phyloP scores from a whole-genome alignment of 2,113 vertebrate species.

The Rhodinocichla rosea region DNA sequence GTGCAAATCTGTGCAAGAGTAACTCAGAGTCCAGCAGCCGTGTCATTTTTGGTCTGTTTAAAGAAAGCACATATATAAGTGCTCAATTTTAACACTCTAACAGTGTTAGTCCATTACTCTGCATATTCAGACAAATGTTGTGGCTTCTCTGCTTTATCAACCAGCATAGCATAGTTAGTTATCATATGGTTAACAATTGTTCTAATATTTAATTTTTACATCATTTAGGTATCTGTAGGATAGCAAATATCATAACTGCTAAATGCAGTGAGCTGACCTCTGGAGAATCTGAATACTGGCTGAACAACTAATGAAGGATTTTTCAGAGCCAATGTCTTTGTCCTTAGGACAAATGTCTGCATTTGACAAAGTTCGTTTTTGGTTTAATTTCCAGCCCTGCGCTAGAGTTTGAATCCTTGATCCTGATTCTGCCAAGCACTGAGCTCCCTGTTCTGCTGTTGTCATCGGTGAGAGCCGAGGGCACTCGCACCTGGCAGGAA shows the following conservation, averaged over 20 bases:
- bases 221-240: neutral
- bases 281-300: neutral
- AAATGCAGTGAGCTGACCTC: neutral
- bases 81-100: neutral
- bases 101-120: neutral
- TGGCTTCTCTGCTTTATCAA: neutral
- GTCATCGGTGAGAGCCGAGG: neutral
- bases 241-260: neutral
- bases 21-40: neutral
- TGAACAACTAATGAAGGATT: neutral
- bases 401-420: neutral
- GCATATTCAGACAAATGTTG: neutral
- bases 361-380: neutral
- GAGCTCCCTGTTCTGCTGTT: neutral
- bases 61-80: neutral
- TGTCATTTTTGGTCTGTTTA: neutral
- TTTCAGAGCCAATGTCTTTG: neutral
- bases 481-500: constrained; percentile 48
- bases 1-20: neutral
- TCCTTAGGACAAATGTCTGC: neutral
- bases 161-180: neutral
- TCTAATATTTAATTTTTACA: neutral
- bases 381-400: neutral
- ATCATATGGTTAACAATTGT: neutral
- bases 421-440: neutral